Conservation (phyloP, 1,140 invertebrate species). For the Danaus melanippus region DNA sequence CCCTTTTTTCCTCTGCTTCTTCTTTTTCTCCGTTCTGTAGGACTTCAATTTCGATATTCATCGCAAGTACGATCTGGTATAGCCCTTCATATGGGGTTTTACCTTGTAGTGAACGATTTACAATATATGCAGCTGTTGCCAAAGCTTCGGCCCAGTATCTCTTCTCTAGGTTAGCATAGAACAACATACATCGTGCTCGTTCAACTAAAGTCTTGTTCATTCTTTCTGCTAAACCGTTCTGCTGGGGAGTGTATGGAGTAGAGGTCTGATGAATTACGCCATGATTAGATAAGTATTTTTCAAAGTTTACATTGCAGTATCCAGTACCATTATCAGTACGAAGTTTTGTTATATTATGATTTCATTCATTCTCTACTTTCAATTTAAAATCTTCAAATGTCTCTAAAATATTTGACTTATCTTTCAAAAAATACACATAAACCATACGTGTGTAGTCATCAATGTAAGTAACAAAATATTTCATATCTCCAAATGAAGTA, state of each 20-base stretch:
- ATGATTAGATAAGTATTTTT: background rate
- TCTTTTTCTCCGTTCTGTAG: no score
- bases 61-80: no score
- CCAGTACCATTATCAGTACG: background rate
- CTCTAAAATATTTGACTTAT: no score
- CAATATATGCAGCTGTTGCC: background rate
- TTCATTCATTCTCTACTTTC: no score
- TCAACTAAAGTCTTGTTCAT: background rate
- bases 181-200: background rate
- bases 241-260: background rate
- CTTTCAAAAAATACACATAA: no score
- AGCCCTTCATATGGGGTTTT: no score
- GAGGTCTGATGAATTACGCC: background rate
- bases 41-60: no score
- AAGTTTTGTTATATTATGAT: background rate
- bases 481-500: slow-evolving; percentile 23
- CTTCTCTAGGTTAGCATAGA: background rate
- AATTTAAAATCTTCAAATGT: no score
- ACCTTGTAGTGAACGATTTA: background rate
- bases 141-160: background rate
- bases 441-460: no score
- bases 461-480: slow-evolving; percentile 19
- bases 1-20: no score
- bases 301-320: background rate
- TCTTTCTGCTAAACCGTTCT: background rate